Evolutionary conservation across 2,797 vertebrate genomes (phyloP), one percentile per base, ranked within the genome.

Genomic region (Argentina silus): DNA sequence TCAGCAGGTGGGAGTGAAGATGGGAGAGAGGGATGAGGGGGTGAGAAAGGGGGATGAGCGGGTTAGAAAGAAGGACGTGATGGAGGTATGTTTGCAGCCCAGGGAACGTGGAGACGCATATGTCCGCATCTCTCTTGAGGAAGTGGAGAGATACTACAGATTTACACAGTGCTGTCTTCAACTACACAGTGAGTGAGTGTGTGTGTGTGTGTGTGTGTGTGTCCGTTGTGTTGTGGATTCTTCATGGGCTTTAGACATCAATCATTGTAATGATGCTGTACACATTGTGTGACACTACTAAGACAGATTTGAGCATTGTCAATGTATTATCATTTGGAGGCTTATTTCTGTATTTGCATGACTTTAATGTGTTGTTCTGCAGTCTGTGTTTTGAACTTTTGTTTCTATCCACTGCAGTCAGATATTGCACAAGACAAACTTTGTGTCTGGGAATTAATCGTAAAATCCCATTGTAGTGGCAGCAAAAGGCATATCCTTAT

Each of bases 121-220:
- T 27, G 65, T 89, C 59, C 84, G 74, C 80, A 87, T 89, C 70
- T 47, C 84, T 74, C 66, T 86, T 70, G 83, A 84, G 51, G 87
- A 89, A 75, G 75, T 86, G 74, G 56, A 82, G 79, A 84, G 86
- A 42, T 89, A 86, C 68, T 81, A 84, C 72, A 77, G 67, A 19
- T 78, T 87, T 60, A 81, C 70, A 21, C 73, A 78, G 69, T 74
- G 71, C 70, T 85, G 82, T 66, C 70, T 84, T 23, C 74, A 67
- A 59, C 80, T 89, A 50, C 78, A 69, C 42, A 73, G 87, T 87
- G 77, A 89, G 85, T 89, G 55, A 43, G 12, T 48, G 45, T 56
- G 61, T 43, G 19, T 36, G 51, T 12, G 4, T 43, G 27, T 69
- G 67, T 69, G 51, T 55, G 36, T 59, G 12, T 42, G 56, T 53